Evolutionary conservation across 2,888 invertebrate species (phyloP), one percentile per base, ranked within the genome.

Genomic region (Ctena decussata): DNA sequence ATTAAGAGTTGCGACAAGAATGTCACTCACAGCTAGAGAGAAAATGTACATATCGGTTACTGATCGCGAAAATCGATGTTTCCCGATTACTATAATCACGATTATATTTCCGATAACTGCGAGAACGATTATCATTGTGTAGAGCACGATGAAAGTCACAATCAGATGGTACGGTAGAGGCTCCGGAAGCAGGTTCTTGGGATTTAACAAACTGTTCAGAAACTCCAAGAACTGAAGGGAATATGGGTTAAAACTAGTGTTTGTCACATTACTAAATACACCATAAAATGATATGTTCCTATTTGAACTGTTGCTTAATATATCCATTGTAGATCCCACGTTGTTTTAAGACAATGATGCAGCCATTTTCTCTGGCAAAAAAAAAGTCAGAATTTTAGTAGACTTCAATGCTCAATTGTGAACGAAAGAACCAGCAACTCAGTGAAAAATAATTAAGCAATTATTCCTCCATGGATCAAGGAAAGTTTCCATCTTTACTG

Each of bases 21-120:
- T 60, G 78, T 94, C 94, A 39, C 93, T 93, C 70, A 92, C 88
- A 0, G 93, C 94, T 46, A 94, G 82, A 0, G 94, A 94, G 41
- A 93, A 57, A 12, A 94, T 92, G 83, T 93, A 94, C 75, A 91
- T 75, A 78, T 94, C 92, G 0, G 94, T 94, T 35, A 92, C 92
- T 5, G 92, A 89, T 60, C 90, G 84, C 60, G 89, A 78, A 60
- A 84, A 83, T 74, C 84, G 84, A 32, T 84, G 83, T 24, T 81
- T 75, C 18, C 82, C 84, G 46, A 94, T 91, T 8, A 93, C 90
- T 18, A 86, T 71, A 32, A 94, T 85, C 2, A 94, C 93, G 39
- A 91, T 73, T 0, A 80, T 30, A 77, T 94, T 94, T 6, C 92
- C 93, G 30, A 93, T 24, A 24, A 92, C 86, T 0, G 93, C 91